Evolutionary conservation across 2,888 invertebrate species (phyloP).

Genomic region (Tridacna gigas): DNA sequence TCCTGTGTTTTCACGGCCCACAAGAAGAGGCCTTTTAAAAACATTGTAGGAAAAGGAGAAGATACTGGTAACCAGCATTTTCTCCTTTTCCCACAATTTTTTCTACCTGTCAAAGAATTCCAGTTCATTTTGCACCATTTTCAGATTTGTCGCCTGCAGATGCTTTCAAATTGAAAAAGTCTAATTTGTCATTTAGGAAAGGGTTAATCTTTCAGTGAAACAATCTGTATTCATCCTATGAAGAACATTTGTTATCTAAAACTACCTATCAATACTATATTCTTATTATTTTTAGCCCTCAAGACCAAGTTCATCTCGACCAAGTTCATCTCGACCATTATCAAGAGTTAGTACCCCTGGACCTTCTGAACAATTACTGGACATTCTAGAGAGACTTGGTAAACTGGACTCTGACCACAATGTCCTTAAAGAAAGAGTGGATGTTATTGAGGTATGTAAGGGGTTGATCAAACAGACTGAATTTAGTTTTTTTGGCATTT

Average conservation of each 20-base stretch:
- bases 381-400: constrained; percentile 82
- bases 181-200: neutral
- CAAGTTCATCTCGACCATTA: constrained; percentile 65
- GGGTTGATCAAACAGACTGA: too few species aligned
- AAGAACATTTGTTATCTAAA: neutral
- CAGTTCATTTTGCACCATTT: too few species aligned
- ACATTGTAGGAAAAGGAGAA: constrained; percentile 2
- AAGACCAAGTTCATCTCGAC: constrained; percentile 48
- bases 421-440: constrained; percentile 77
- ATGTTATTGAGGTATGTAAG: constrained; percentile 78
- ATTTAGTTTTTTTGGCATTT: too few species aligned
- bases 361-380: constrained; percentile 79
- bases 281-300: constrained; percentile 60
- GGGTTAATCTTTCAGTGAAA: too few species aligned
- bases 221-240: too few species aligned
- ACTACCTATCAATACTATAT: neutral
- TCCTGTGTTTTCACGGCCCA: too few species aligned
- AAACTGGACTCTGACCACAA: constrained; percentile 78
- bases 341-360: constrained; percentile 71
- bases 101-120: too few species aligned
- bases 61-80: neutral
- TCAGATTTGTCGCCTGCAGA: too few species aligned
- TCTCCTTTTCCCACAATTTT: neutral
- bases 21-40: too few species aligned
- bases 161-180: too few species aligned